phyloP scores from a whole-genome alignment of 2,113 vertebrate genomes.

The Hydropotes inermis region DNA sequence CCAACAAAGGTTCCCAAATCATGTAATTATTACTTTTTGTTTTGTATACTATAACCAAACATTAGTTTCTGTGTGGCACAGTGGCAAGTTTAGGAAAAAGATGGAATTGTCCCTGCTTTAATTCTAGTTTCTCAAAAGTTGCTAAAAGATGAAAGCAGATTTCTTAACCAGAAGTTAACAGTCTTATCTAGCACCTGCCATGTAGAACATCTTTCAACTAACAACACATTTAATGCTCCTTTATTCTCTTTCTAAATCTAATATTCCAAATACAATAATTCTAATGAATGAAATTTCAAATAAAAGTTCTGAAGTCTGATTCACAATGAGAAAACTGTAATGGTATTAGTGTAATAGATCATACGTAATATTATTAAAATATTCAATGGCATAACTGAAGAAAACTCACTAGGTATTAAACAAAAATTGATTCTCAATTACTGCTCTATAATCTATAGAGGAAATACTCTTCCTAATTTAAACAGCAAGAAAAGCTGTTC shows the following conservation, averaged over 20 bases:
- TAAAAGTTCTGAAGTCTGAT: background rate
- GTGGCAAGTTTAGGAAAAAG: background rate
- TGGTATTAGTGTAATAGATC: background rate
- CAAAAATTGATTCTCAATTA: conserved; percentile 8
- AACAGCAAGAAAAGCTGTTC: background rate
- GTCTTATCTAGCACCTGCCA: background rate
- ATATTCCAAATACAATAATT: background rate
- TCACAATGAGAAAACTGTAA: background rate
- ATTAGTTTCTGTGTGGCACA: background rate
- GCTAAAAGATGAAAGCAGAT: conserved; percentile 4
- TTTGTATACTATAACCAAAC: background rate
- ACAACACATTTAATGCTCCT: background rate
- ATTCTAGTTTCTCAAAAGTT: conserved; percentile 26
- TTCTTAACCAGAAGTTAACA: background rate
- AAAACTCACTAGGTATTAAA: background rate
- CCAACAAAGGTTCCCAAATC: background rate
- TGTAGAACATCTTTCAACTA: background rate
- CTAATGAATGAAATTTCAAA: background rate
- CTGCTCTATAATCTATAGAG: background rate
- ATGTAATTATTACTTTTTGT: background rate
- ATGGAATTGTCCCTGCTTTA: background rate
- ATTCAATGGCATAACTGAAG: background rate
- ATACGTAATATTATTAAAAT: background rate
- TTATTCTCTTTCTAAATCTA: conserved; percentile 25
- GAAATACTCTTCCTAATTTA: background rate